Evolutionary conservation across 2,797 vertebrate genomes (phyloP).

Genomic region (Spatula versicolor): DNA sequence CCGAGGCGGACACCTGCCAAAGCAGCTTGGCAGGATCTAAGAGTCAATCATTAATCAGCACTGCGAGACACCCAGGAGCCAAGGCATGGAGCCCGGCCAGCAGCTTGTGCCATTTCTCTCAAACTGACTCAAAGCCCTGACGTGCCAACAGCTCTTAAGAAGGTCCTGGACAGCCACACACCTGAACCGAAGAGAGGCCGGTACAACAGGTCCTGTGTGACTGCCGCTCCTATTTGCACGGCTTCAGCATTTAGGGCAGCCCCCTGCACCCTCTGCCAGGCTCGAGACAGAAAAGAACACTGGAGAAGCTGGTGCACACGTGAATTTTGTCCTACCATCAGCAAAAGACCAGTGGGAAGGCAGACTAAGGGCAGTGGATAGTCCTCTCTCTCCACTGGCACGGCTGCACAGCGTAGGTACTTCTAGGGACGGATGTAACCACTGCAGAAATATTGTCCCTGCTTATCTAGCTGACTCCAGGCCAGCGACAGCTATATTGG

Average conservation of each 20-base stretch:
- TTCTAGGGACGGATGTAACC: neutral
- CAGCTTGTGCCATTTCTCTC: neutral
- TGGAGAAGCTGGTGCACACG: rapidly evolving
- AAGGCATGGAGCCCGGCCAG: neutral
- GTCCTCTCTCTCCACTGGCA: rapidly evolving
- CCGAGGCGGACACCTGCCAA: neutral
- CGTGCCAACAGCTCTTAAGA: neutral
- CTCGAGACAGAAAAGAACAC: neutral
- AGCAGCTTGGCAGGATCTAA: neutral
- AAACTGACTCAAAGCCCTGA: neutral
- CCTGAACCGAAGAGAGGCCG: rapidly evolving
- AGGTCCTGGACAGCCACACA: neutral
- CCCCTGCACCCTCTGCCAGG: neutral
- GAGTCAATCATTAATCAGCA: neutral
- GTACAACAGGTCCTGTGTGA: rapidly evolving
- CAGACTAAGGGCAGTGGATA: rapidly evolving
- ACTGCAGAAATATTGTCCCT: neutral
- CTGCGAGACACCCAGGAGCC: neutral
- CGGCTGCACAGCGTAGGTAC: rapidly evolving
- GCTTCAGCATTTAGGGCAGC: neutral
- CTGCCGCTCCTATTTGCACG: rapidly evolving
- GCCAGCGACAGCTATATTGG: neutral
- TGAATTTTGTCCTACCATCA: neutral
- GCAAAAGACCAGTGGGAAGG: rapidly evolving
- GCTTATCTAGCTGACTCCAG: neutral